These are phyloP conservation scores for Thymallus thymallus DNA, from an alignment of 2,113 vertebrate species.

Conservation along the genomic window DNA sequence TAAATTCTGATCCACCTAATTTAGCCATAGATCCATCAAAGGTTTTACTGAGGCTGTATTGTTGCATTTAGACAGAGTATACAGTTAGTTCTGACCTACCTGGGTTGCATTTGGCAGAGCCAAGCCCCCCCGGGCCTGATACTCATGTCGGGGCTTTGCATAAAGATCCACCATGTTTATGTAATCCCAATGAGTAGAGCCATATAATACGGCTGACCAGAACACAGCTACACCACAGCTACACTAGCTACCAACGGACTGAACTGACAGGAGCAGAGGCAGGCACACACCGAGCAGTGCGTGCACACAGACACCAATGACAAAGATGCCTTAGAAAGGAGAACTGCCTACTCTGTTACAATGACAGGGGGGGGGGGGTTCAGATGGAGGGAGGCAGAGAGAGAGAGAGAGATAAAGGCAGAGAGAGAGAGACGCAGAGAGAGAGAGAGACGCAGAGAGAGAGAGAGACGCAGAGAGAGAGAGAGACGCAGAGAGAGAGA, in stretches of 20 bases:
- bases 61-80: background rate
- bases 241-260: background rate
- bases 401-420: background rate
- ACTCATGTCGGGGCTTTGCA: conserved; percentile 40
- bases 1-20: background rate
- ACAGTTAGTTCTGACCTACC: conserved; percentile 42
- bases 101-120: conserved; percentile 45
- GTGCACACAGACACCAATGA: conserved; percentile 34
- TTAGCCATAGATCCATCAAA: background rate
- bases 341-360: conserved; percentile 66
- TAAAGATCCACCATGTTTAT: conserved; percentile 66
- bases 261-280: background rate
- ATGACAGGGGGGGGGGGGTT: conserved; percentile 58
- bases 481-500: conserved; percentile 27
- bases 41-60: background rate
- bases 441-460: conserved; percentile 27
- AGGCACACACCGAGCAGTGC: conserved; percentile 6
- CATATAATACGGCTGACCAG: conserved; percentile 18
- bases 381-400: background rate
- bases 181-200: conserved; percentile 3
- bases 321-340: conserved; percentile 52
- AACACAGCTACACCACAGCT: background rate
- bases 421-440: conserved; percentile 26
- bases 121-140: conserved; percentile 37
- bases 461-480: background rate